Conservation (phyloP, 2,113 vertebrate genomes). For the Anarhynchus alexandrinus region DNA sequence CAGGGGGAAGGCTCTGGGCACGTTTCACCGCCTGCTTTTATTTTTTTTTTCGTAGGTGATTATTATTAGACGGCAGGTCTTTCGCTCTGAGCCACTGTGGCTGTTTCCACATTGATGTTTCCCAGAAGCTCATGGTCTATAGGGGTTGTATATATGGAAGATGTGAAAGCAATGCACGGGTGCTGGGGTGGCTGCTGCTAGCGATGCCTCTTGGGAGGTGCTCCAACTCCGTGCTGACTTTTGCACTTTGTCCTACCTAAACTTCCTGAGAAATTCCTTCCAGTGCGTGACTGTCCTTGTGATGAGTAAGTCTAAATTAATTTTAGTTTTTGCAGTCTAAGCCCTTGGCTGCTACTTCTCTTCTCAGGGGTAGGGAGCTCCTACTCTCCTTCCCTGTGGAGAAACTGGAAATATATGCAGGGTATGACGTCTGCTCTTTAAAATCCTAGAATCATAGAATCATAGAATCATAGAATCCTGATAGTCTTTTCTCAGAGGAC, state of each 20-base stretch:
- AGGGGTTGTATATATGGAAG: neutral
- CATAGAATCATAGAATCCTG: too few relatives aligned
- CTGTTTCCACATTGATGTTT: fast-evolving
- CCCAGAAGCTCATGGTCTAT: neutral
- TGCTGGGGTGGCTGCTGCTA: neutral
- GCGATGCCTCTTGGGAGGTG: neutral
- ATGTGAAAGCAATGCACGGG: neutral
- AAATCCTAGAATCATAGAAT: too few relatives aligned
- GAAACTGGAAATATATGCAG: neutral
- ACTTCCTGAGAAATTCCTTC: neutral
- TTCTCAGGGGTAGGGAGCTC: neutral
- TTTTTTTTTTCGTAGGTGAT: neutral
- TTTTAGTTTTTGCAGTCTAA: neutral
- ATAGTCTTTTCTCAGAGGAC: neutral
- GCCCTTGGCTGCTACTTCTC: neutral
- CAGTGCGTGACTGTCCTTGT: neutral
- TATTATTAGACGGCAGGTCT: neutral
- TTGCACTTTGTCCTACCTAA: neutral
- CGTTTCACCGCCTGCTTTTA: neutral
- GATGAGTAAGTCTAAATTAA: neutral
- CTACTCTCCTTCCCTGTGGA: neutral
- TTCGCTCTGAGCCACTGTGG: fast-evolving
- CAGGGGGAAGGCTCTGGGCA: neutral
- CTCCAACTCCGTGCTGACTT: neutral
- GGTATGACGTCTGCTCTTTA: neutral